Base-by-base conservation (phyloP, 2,888 invertebrate genomes). In the Diaprepes abbreviatus region DNA sequence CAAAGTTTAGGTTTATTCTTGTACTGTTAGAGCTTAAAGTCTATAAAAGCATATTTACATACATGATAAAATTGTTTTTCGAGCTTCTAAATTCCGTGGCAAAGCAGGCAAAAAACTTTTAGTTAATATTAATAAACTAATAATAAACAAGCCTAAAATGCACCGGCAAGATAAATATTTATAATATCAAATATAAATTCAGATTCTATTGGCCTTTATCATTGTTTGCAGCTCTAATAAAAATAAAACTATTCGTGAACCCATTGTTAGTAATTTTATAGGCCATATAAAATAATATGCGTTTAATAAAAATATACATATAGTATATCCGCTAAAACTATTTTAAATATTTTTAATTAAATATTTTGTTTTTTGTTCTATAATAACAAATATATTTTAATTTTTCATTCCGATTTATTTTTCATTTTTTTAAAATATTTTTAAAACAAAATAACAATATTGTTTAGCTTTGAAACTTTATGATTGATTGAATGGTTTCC, bases 121-220 rank as follows among this genome's bases (percentile, higher is more conserved):
- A 24, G 69, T 59, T 69, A 64, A 69, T 69, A 64, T 69, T 64
- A 64, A 69, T 69, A 69, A 69, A 69, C 50, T 64, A 64, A 69
- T 50, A 43, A 64, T 58, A 35, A 50, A 63, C 68, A 68, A 68
- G 55, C 68, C 54, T 68, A 68, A 62, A 63, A 57, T 48, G 52
- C 43, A 48, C 43, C 58, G 63, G 38, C 17, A 24, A 19, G 69
- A 69, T 69, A 59, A 59, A 64, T 64, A 58, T 64, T 69, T 69
- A 69, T 59, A 64, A 64, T 58, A 64, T 58, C 52, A 54, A 69
- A 68, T 63, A 63, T 63, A 62, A 67, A 57, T 68, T 62, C 50
- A 45, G 55, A 60, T 43, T 60, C 21, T 62, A 55, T 48, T 21
- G 24, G 17, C 28, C 17, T 57, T 45, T 63, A 36, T 55, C 57